Base-by-base conservation (phyloP, 2,113 vertebrate species). In the Nanorana parkeri region DNA sequence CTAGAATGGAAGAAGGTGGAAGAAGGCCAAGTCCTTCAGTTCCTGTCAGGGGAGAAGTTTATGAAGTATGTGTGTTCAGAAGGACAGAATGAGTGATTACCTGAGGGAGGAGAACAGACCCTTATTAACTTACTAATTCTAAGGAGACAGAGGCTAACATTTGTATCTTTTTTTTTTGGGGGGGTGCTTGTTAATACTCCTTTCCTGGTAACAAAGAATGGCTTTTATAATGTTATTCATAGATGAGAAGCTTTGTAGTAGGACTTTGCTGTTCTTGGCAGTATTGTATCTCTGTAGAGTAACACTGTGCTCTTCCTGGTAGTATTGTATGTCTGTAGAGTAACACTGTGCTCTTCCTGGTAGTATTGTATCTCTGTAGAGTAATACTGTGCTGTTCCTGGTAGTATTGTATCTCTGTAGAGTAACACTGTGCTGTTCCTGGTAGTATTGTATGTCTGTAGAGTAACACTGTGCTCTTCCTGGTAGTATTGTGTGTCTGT, bases 1-100 rank as follows among this genome's bases (percentile, higher is more conserved):
- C 84, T 95, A 29, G 65, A 55, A 24, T 96, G 95, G 95, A 81
- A 19, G 0, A 91, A 94, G 51, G 93, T 91, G 0, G 89, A 96
- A 19, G 93, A 94, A 78, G 90, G 94, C 24, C 89, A 86, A 0
- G 65, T 96, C 85, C 91, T 95, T 54, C 11, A 16, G 5, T 92
- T 95, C 79, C 88, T 96, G 21, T 88, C 89, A 61, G 80, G 82
- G 0, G 58, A 77, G 84, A 92, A 85, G 67, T 71, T 58, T 10
- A 23, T 90, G 3, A 94, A 88, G 94, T 95, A 88, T 0, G 87
- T 89, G 21, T 8, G 41, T 4, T 19, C 10, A 28, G 8, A 64
- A 23, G 21, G 17, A 26, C 8, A 36, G 32, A 36, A 5, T 36
- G 4, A 36, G 0, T 1, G 0, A 24, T 1, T 21, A 4, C 41